phyloP scores from a whole-genome alignment of 2,113 vertebrate species.

The Montifringilla adamsi region DNA sequence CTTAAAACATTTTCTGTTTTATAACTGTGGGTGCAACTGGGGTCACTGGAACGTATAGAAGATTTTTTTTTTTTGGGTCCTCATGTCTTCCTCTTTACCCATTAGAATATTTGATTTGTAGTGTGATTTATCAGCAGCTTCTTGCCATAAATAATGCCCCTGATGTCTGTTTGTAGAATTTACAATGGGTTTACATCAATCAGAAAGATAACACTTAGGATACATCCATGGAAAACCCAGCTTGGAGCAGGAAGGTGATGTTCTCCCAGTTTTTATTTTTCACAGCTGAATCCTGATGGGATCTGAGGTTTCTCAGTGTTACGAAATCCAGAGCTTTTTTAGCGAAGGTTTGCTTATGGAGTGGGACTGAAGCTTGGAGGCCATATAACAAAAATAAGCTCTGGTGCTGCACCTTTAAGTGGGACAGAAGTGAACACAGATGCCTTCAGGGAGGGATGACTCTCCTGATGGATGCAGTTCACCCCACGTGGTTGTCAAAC shows the following conservation, averaged over 20 bases:
- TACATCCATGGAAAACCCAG: background rate
- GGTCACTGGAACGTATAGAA: background rate
- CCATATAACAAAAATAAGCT: background rate
- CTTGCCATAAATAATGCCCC: background rate
- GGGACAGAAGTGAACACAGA: background rate
- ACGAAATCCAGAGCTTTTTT: background rate
- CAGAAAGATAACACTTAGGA: background rate
- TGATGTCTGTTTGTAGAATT: background rate
- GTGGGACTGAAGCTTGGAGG: background rate
- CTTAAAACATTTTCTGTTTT: background rate
- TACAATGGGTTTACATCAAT: background rate
- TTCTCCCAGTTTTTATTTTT: background rate
- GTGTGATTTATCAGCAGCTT: background rate
- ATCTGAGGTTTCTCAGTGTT: background rate
- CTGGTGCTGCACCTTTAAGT: background rate
- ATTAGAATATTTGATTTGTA: background rate
- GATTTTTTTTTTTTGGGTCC: background rate
- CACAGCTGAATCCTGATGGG: background rate
- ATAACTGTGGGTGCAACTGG: background rate
- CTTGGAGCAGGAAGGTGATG: background rate
- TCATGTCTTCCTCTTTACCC: background rate
- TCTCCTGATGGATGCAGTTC: background rate
- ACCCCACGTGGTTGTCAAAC: background rate
- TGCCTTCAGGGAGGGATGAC: background rate
- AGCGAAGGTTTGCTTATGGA: fast-evolving